Percentiles rank a stretch among this genome's conserved stretches.
phyloP scores from a whole-genome alignment of 2,113 vertebrate species.

The Zapus hudsonius region DNA sequence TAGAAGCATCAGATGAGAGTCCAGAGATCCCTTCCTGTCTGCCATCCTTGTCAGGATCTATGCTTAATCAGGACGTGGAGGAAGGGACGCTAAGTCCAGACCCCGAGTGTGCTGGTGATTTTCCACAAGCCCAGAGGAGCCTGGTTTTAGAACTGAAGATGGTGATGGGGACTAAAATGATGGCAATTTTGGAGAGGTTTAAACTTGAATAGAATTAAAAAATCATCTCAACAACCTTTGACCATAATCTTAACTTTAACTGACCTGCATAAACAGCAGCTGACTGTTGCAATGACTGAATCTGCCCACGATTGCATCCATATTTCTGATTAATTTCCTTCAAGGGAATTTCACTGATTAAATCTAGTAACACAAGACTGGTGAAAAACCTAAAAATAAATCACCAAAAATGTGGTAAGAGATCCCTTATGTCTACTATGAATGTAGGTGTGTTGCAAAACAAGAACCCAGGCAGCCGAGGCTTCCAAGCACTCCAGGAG shows the following conservation, averaged over 20 bases:
- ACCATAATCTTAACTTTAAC: constrained; percentile 28
- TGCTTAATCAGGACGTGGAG: constrained; percentile 20
- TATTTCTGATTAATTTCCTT: constrained; percentile 94
- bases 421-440: neutral
- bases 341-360: constrained; percentile 94
- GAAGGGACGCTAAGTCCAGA: neutral
- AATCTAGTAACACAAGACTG: constrained; percentile 95
- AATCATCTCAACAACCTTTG: constrained; percentile 37
- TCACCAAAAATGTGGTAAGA: constrained; percentile 39
- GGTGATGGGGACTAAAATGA: neutral
- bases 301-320: constrained; percentile 95
- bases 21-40: constrained; percentile 34
- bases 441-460: constrained; percentile 7
- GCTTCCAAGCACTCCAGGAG: neutral
- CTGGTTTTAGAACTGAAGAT: neutral
- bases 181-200: neutral
- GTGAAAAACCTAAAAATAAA: constrained; percentile 93
- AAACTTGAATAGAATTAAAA: constrained; percentile 11
- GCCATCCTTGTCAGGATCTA: constrained; percentile 3
- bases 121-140: neutral
- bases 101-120: neutral
- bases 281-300: constrained; percentile 98
- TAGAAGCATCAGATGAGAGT: neutral
- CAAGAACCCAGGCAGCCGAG: neutral
- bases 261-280: constrained; percentile 96